Base-by-base conservation (phyloP, 2,888 invertebrate species). In the Ennomos quercinarius region DNA sequence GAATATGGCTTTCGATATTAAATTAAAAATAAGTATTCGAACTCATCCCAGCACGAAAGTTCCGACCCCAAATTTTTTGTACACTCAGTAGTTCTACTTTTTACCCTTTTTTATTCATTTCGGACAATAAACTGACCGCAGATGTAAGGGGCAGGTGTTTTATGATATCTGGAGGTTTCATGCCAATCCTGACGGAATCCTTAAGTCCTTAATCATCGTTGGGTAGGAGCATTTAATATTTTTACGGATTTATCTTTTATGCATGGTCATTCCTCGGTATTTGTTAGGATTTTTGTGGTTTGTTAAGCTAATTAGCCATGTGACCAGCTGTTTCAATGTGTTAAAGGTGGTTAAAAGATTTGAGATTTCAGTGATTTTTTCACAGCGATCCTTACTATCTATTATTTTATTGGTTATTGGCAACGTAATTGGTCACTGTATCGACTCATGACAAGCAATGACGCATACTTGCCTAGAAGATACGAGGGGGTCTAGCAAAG, bases 101-200 rank as follows among this genome's bases (percentile, higher is more conserved):
- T 78, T 74, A 77, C 68, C 76, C 73, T 74, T 77, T 76, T 80
- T 77, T 77, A 78, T 78, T 78, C 80, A 80, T 80, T 84, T 80
- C 70, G 81, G 80, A 81, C 82, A 83, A 78, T 82, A 80, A 85
- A 82, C 67, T 83, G 85, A 83, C 85, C 84, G 88, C 89, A 89
- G 88, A 87, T 89, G 89, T 75, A 64, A 61, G 39, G 47, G 70
- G 84, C 90, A 89, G 90, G 87, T 89, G 90, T 77, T 73, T 62
- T 55, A 61, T 54, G 57, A 64, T 55, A 57, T 58, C 49, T 12
- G 36, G 43, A 50, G 40, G 39, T 41, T 37, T 42, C 59, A 62
- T 60, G 66, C 64, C 71, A 68, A 64, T 63, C 60, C 45, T 42
- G 56, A 48, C 34, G 12, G 41, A 35, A 40, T 62, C 61, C 56